A percentile compares a stretch with the other conserved stretches of the same genome.
phyloP scores from a whole-genome alignment of 1,140 invertebrate species.

The Hypsibius dujardini region DNA sequence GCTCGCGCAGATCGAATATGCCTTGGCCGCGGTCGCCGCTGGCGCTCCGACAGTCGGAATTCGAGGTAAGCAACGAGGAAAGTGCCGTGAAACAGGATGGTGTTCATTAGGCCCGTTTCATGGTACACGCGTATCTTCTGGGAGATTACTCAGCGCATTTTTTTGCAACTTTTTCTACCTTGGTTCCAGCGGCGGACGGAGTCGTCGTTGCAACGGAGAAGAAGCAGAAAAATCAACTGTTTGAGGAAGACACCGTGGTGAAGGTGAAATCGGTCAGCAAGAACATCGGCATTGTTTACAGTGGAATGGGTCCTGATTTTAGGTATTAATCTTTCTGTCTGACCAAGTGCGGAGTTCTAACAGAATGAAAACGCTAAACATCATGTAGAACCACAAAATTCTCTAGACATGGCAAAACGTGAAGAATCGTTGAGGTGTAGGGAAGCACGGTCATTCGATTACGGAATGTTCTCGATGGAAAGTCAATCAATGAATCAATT shows the following conservation, averaged over 20 bases:
- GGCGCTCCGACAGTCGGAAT: conserved; percentile 98
- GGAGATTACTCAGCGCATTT: not conserved
- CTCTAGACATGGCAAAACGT: too few species aligned
- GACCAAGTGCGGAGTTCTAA: too few species aligned
- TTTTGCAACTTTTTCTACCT: conserved; percentile 28
- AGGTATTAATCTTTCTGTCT: conserved; percentile 29
- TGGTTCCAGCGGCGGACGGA: conserved; percentile 55
- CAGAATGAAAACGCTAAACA: too few species aligned
- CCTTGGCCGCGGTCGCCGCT: conserved; percentile 86
- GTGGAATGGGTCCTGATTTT: conserved; percentile 50
- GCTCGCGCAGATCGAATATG: conserved; percentile 99
- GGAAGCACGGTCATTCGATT: too few species aligned
- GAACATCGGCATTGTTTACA: conserved; percentile 96
- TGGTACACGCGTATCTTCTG: too few species aligned
- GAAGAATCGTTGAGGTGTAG: too few species aligned
- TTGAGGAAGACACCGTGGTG: conserved; percentile 84
- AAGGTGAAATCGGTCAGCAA: conserved; percentile 90
- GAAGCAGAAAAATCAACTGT: conserved; percentile 87
- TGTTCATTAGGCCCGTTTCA: too few species aligned
- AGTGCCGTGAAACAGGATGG: too few species aligned
- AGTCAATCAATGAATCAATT: too few species aligned
- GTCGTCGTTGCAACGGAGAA: conserved; percentile 97
- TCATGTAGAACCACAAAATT: too few species aligned
- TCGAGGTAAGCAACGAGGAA: conserved; percentile 48
- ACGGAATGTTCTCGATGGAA: too few species aligned